phyloP scores from a whole-genome alignment of 2,113 vertebrate species.

The Cisticola juncidis region DNA sequence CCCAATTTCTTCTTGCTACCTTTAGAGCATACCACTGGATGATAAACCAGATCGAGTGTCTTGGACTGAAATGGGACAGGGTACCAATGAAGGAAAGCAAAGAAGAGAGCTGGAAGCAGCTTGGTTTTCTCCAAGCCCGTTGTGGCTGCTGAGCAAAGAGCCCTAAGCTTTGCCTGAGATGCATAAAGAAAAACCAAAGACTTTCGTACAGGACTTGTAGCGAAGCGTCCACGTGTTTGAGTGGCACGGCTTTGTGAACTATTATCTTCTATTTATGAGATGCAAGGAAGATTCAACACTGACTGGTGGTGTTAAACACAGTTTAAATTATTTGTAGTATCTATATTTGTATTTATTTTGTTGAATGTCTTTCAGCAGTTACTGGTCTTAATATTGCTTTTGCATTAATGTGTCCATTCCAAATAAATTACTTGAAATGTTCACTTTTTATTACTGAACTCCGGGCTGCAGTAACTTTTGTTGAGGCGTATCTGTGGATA shows the following conservation, averaged over 20 bases:
- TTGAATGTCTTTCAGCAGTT: slow-evolving; percentile 76
- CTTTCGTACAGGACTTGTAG: slow-evolving; percentile 44
- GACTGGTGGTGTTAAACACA: slow-evolving; percentile 54
- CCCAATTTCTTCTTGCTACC: neutral
- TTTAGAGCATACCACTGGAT: slow-evolving; percentile 43
- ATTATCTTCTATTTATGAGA: slow-evolving; percentile 67
- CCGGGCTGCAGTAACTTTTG: neutral
- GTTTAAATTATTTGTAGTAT: slow-evolving; percentile 89
- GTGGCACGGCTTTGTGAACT: slow-evolving; percentile 26
- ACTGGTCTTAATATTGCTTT: slow-evolving; percentile 75
- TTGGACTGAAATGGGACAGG: slow-evolving; percentile 70
- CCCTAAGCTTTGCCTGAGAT: slow-evolving; percentile 51
- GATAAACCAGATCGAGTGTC: slow-evolving; percentile 53
- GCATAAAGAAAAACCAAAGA: slow-evolving; percentile 70
- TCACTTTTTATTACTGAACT: slow-evolving; percentile 62
- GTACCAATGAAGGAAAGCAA: slow-evolving; percentile 67
- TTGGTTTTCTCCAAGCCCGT: slow-evolving; percentile 44
- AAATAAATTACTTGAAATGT: slow-evolving; percentile 70
- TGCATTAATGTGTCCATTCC: slow-evolving; percentile 70
- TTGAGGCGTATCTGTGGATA: neutral
- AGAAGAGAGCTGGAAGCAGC: slow-evolving; percentile 48
- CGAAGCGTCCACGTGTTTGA: neutral
- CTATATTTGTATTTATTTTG: slow-evolving; percentile 92
- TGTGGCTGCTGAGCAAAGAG: slow-evolving; percentile 57
- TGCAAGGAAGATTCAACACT: slow-evolving; percentile 46